Conservation (phyloP, 2,888 invertebrate genomes). For the Seira sanloemensis region DNA sequence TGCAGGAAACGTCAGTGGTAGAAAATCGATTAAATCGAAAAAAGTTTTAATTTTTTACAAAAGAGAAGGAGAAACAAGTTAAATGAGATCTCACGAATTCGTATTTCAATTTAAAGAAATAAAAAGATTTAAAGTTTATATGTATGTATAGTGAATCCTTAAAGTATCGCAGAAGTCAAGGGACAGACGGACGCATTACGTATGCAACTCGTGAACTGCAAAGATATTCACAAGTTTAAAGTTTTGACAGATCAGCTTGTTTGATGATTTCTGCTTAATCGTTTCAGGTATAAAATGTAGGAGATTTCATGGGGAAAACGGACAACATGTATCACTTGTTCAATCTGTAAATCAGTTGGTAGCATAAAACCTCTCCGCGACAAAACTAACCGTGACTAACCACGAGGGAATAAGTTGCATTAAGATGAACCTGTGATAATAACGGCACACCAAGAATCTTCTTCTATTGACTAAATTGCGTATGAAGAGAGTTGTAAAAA, state of each 20-base stretch:
- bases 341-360: conserved; percentile 15
- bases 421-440: conserved; percentile 29
- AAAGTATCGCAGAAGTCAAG: not conserved
- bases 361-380: conserved; percentile 15
- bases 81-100: conserved; percentile 28
- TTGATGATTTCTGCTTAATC: conserved; percentile 51
- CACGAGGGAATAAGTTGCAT: conserved; percentile 30
- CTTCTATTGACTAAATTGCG: not conserved
- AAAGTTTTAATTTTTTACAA: conserved; percentile 33
- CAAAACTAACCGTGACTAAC: conserved; percentile 48
- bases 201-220: conserved; percentile 44
- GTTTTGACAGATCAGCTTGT: conserved; percentile 62
- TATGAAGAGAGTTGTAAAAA: not conserved
- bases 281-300: not conserved
- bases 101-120: not conserved
- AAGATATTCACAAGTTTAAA: conserved; percentile 60
- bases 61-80: conserved; percentile 30
- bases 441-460: not conserved
- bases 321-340: conserved; percentile 7
- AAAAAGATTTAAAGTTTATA: not conserved
- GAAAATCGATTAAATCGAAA: conserved; percentile 27
- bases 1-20: not conserved
- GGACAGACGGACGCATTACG: conserved; percentile 34
- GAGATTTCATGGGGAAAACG: not conserved
- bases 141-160: not conserved